Evolutionary conservation across 2,888 invertebrate genomes (phyloP), one percentile per base, ranked within the genome.

Genomic region (Sinopyrophorus schimmeli): DNA sequence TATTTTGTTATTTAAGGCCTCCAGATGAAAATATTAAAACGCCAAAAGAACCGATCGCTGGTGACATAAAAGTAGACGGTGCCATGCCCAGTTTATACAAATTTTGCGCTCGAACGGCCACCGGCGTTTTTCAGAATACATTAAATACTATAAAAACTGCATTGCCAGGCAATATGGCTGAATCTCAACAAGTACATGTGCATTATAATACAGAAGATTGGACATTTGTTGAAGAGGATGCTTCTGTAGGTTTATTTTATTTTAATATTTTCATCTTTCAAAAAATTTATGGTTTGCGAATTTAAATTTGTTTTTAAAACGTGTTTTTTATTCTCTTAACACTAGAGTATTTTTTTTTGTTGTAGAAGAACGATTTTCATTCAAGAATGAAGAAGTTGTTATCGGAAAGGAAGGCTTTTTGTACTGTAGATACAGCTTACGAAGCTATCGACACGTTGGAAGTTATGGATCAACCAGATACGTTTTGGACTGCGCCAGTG

Each of bases 111-210:
- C 84, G 86, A 66, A 88, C 87, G 1, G 86, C 89, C 56, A 88
- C 86, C 1, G 89, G 87, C 0, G 86, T 89, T 54, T 84, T 89
- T 67, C 68, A 70, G 32, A 73, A 74, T 54, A 86, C 86, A 0
- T 74, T 89, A 2, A 88, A 88, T 70, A 86, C 86, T 0, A 76
- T 89, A 30, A 84, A 82, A 69, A 88, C 87, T 12, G 87, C 86
- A 3, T 70, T 83, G 12, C 81, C 82, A 6, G 78, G 78, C 21
- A 79, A 79, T 58, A 74, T 74, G 35, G 64, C 70, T 31, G 75
- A 74, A 31, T 61, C 69, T 41, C 70, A 72, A n/a, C 58, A 55
- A 10, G 37, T 24, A 11, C 16, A 34, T 12, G 66, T 71, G 65
- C 68, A 70, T 9, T 55, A 69, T 20, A 64, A 70, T 14, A 68